Base-by-base conservation (phyloP, 2,888 invertebrate genomes). In the Pyrrhia umbra region DNA sequence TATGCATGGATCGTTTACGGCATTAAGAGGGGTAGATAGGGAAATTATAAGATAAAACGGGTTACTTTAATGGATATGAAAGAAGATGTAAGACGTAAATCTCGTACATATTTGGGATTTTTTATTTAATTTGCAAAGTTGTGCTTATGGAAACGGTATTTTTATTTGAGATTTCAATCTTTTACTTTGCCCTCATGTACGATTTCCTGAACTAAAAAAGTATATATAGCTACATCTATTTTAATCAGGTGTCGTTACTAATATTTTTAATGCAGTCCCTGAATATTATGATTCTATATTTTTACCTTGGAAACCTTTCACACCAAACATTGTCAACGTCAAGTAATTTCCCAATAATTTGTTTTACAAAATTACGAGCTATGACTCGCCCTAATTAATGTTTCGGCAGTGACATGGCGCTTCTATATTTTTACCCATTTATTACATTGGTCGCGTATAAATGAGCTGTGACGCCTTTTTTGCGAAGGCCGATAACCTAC, bases 351-450 rank as follows among this genome's bases (percentile, higher is more conserved):
- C 43, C 68, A 49, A 68, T 77, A 69, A 75, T 72, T 77, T 80
- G 75, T 67, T 63, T 71, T 63, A 71, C 75, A 59, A 68, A 64
- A 72, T 75, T 68, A 65, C 64, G 42, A 55, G 66, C 68, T 70
- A 77, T 68, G 50, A 52, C 59, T 77, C 78, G 66, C 57, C 62
- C 86, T 86, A 82, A 86, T 83, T 85, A 87, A 88, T 86, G 82
- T 77, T 74, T 68, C 46, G 16, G 46, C 68, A 73, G 77, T 88
- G 86, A 87, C 86, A 83, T 51, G 62, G 71, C 84, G 59, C 51
- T 83, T 77, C 55, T 51, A 52, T 71, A 70, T 78, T 78, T 82
- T 78, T 72, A 76, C 62, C 68, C 80, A 80, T 82, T 83, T 83
- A 83, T 82, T 74, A 85, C 65, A 79, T 80, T 80, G 78, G 75